These are phyloP conservation scores for Planiliza haematocheilus DNA, from an alignment of 2,113 vertebrate species.

Conservation along the genomic window DNA sequence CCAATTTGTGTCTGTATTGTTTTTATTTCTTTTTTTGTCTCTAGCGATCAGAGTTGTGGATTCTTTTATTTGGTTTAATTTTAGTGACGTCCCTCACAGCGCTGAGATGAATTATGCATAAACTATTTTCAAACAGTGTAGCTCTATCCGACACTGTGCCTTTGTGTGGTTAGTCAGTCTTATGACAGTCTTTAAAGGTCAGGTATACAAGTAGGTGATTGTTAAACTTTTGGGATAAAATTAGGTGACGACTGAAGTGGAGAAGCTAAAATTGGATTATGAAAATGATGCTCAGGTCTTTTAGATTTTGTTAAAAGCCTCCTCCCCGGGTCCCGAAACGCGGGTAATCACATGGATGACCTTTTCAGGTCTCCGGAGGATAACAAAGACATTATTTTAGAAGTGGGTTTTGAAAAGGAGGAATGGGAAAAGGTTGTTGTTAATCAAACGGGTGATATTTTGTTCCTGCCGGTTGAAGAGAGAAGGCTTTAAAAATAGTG, in stretches of 20 bases:
- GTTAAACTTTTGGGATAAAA: conserved; percentile 22
- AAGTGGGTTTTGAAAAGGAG: conserved; percentile 1
- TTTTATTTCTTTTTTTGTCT: not conserved
- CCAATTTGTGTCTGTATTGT: not conserved
- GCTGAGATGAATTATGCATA: not conserved
- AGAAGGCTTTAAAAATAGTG: not conserved
- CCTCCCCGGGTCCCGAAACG: conserved; percentile 29
- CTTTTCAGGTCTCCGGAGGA: conserved; percentile 54
- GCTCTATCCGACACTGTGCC: not conserved
- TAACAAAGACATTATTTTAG: conserved; percentile 35
- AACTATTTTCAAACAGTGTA: not conserved
- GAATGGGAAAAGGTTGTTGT: not conserved
- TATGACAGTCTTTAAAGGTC: conserved; percentile 10
- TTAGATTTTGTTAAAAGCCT: conserved; percentile 45
- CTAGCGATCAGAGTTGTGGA: not conserved
- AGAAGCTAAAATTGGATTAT: conserved; percentile 56
- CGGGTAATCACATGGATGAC: conserved; percentile 47
- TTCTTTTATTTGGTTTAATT: conserved; percentile 5
- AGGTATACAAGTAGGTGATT: not conserved
- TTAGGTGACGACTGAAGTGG: conserved; percentile 24
- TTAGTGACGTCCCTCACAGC: not conserved
- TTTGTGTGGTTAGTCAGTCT: not conserved
- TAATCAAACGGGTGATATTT: not conserved
- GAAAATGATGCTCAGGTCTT: conserved; percentile 29
- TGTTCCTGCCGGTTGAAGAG: not conserved